Conservation (phyloP, 1,140 invertebrate species). For the Triops longicaudatus region DNA sequence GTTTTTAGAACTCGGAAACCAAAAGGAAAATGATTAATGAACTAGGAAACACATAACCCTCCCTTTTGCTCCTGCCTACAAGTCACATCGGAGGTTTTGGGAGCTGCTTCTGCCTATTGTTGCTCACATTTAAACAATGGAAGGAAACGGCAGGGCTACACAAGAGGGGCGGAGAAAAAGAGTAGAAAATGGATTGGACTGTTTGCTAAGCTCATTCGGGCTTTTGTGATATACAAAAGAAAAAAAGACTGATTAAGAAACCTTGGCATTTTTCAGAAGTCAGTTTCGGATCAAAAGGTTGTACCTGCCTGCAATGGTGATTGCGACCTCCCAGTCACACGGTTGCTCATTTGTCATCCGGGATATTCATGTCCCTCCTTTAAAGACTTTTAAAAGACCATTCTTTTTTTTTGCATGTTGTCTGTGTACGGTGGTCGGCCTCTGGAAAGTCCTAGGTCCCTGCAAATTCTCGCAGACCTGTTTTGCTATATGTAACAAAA, state of each 20-base stretch:
- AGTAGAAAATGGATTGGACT: not conserved
- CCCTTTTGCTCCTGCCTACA: not conserved
- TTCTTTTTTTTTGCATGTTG: not conserved
- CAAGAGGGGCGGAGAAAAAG: not conserved
- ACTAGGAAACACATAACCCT: not conserved
- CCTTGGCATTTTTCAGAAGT: not conserved
- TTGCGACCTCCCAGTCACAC: not conserved
- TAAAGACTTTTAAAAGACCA: not conserved
- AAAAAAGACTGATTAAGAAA: not conserved
- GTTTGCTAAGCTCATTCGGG: not conserved
- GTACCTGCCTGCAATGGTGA: not conserved
- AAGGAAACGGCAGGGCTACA: not conserved
- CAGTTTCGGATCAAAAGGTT: not conserved
- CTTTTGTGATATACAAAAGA: not conserved
- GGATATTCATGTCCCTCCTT: not conserved
- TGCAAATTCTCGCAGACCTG: slow-evolving; percentile 11
- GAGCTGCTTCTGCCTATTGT: not conserved
- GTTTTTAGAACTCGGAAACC: not conserved
- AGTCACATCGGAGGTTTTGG: not conserved
- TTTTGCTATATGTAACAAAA: not conserved
- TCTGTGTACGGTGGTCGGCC: not conserved
- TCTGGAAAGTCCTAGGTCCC: not conserved
- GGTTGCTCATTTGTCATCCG: not conserved
- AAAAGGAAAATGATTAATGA: not conserved
- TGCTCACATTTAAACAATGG: not conserved